phyloP scores from a whole-genome alignment of 2,797 vertebrate genomes.

The Peromyscus melanophrys region DNA sequence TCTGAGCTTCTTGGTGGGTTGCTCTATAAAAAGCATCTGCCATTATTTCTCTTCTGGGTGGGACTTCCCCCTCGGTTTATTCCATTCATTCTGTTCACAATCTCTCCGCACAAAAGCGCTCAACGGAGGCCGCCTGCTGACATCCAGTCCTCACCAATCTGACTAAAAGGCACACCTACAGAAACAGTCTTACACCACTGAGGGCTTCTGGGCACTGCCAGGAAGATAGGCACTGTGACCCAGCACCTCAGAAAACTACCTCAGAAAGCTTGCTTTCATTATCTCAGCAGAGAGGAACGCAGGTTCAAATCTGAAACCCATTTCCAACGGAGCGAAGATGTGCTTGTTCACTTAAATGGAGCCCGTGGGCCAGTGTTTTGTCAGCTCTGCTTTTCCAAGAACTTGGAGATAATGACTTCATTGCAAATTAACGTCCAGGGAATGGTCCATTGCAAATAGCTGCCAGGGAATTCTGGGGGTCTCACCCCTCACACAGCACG shows the following conservation, averaged over 20 bases:
- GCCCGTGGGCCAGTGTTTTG: background rate
- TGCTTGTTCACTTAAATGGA: background rate
- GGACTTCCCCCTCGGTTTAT: background rate
- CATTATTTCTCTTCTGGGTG: background rate
- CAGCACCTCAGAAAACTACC: background rate
- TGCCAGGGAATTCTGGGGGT: conserved; percentile 35
- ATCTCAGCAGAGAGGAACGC: background rate
- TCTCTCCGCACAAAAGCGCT: background rate
- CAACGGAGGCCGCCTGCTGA: background rate
- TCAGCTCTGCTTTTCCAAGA: background rate
- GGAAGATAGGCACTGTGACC: background rate
- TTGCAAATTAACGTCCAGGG: background rate
- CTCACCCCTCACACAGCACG: background rate
- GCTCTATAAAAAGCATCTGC: background rate
- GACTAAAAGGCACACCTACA: background rate
- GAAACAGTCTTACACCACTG: background rate
- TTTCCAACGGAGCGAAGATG: background rate
- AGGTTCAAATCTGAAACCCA: background rate
- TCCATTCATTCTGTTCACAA: background rate
- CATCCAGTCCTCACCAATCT: background rate
- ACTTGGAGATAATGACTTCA: background rate
- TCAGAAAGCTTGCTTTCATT: background rate
- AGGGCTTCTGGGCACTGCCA: background rate
- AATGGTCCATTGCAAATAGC: background rate
- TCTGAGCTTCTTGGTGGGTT: background rate